Percentiles rank a stretch among this genome's conserved stretches.
phyloP scores from a whole-genome alignment of 1,140 invertebrate species.

The Papilio glaucus region DNA sequence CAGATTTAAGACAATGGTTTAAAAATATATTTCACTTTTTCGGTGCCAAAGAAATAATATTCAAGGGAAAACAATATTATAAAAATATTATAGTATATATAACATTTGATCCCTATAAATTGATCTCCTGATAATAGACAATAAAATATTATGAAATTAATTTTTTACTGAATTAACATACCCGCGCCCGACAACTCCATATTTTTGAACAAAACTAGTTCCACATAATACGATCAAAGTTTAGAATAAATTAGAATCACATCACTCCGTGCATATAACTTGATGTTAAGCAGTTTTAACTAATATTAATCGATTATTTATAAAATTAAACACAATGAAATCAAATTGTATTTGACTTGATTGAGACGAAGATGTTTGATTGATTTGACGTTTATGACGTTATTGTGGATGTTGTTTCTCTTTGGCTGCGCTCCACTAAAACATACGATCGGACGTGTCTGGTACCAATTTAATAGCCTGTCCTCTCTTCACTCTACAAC shows the following conservation, averaged over 20 bases:
- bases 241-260: constrained; percentile 17
- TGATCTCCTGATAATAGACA: too few species aligned
- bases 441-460: too few species aligned
- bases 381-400: constrained; percentile 10
- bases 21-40: too few species aligned
- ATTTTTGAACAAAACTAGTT: constrained; percentile 42
- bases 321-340: background rate
- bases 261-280: constrained; percentile 14
- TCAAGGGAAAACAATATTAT: too few species aligned
- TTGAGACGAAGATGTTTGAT: constrained; percentile 24
- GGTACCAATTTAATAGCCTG: too few species aligned
- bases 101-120: too few species aligned
- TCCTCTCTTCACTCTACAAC: too few species aligned
- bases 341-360: constrained; percentile 1
- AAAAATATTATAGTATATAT: too few species aligned
- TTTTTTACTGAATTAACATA: constrained; percentile 42
- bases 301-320: background rate
- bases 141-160: background rate
- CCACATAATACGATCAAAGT: constrained; percentile 37
- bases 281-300: constrained; percentile 8
- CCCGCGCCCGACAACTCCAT: constrained; percentile 68
- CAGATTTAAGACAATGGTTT: too few species aligned
- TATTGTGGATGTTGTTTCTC: too few species aligned
- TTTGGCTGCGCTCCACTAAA: too few species aligned
- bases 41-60: too few species aligned